Base-by-base conservation (phyloP, 2,797 vertebrate genomes). In the Triplophysa bombifrons region DNA sequence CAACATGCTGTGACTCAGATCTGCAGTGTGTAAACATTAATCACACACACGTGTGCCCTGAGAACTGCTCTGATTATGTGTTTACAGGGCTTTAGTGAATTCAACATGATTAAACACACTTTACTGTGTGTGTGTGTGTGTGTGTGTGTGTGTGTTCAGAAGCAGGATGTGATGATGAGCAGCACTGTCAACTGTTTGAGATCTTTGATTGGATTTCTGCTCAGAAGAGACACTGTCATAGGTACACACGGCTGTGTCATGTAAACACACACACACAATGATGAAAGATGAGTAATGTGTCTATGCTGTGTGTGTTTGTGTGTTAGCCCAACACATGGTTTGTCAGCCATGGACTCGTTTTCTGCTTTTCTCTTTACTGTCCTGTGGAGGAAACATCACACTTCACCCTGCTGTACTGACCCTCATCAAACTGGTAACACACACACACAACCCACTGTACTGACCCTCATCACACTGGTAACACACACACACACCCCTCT, bases 331-430 rank as follows among this genome's bases (percentile, higher is more conserved):
- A 61, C 93, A 95, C 0, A 87, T 93, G 77, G 91, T 88, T 85
- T 93, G 92, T 72, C 96, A 97, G 87, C 96, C 96, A 0, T 98
- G 97, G 96, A 94, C 90, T 88, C 91, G 91, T 41, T 96, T 97
- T 90, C 88, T 98, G 83, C 89, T 98, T 66, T 88, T 91, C 89
- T 93, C 91, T 2, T 90, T 96, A 65, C 87, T 96, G 65, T 91
- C 73, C 87, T 91, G 94, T 50, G 91, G 88, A 67, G 92, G 94
- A 70, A 93, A 86, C 84, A 87, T 90, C 74, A 85, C 93, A 74
- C 92, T 98, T 74, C 94, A 94, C 84, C 93, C 96, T 11, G 95
- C 93, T 83, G 88, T 94, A 80, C 93, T 98, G 83, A 92, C 91
- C 85, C 90, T 98, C 70, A 83, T 98, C 87, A 91, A 93, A 44